Conservation (phyloP, 2,888 invertebrate genomes). For the Coelinius sp. region DNA sequence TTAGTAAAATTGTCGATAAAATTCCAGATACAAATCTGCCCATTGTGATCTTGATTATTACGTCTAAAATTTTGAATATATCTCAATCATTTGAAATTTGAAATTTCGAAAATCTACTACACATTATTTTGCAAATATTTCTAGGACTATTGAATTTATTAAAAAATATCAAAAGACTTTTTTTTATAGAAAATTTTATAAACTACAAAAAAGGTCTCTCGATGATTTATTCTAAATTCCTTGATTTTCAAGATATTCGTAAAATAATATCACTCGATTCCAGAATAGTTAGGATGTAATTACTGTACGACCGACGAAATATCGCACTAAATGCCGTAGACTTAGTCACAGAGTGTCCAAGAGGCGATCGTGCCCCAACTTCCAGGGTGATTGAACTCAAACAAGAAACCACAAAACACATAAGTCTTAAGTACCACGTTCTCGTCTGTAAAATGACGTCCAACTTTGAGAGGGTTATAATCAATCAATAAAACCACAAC, state of each 20-base stretch:
- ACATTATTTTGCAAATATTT: too few relatives aligned
- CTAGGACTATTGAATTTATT: too few relatives aligned
- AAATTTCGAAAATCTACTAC: background rate
- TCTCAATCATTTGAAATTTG: background rate
- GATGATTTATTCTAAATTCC: too few relatives aligned
- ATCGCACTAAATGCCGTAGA: conserved; percentile 54
- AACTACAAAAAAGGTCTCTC: too few relatives aligned
- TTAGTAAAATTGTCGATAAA: conserved; percentile 55
- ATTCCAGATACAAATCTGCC: conserved; percentile 53
- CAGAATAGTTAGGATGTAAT: conserved; percentile 26
- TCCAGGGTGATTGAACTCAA: conserved; percentile 57
- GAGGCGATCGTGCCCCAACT: conserved; percentile 50
- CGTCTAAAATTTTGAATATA: conserved; percentile 47
- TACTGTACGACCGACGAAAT: conserved; percentile 57
- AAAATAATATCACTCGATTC: background rate
- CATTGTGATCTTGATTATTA: conserved; percentile 53
- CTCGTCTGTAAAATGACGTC: conserved; percentile 45
- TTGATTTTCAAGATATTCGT: too few relatives aligned
- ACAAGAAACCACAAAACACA: conserved; percentile 56
- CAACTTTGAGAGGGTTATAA: conserved; percentile 10
- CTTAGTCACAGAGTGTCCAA: conserved; percentile 51
- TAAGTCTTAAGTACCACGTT: conserved; percentile 51
- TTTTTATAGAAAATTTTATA: too few relatives aligned
- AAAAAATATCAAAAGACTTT: too few relatives aligned
- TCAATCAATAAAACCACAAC: conserved; percentile 4